A percentile compares a stretch with the other conserved stretches of the same genome.
Evolutionary conservation across 2,888 invertebrate genomes (phyloP).

Genomic region (Scelioninae gen. 2): DNA sequence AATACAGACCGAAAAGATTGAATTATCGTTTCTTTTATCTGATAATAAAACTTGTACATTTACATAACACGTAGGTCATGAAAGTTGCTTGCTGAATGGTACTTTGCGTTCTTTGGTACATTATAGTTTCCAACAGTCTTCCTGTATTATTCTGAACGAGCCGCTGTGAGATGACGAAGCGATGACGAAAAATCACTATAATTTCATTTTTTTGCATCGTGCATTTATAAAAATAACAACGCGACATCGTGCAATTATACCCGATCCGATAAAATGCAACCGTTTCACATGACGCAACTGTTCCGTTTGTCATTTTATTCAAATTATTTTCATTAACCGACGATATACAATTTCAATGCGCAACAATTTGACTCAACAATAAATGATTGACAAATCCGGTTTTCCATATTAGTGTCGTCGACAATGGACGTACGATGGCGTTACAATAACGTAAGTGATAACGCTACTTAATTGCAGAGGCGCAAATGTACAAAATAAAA

Average conservation of each 20-base stretch:
- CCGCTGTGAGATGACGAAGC: constrained; percentile 51
- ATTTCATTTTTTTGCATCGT: constrained; percentile 54
- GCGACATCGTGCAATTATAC: constrained; percentile 47
- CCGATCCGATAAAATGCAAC: constrained; percentile 47
- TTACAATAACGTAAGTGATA: constrained; percentile 56
- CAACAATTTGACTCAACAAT: constrained; percentile 46
- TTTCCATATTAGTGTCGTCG: constrained; percentile 49
- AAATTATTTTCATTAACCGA: constrained; percentile 50
- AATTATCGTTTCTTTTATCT: constrained; percentile 56
- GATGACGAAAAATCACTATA: constrained; percentile 57
- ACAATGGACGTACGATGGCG: constrained; percentile 58
- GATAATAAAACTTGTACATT: constrained; percentile 56
- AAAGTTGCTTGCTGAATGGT: constrained; percentile 55
- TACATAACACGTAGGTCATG: constrained; percentile 56
- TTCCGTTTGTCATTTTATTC: constrained; percentile 50
- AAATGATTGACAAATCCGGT: constrained; percentile 54
- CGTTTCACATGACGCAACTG: constrained; percentile 51
- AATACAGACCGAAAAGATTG: constrained; percentile 48
- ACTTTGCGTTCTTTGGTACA: constrained; percentile 55
- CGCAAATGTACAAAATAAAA: constrained; percentile 66
- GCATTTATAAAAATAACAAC: constrained; percentile 57
- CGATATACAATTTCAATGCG: constrained; percentile 52
- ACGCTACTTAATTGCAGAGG: constrained; percentile 59
- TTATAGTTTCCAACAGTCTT: constrained; percentile 59
- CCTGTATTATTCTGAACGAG: constrained; percentile 58